Conservation (phyloP, 2,113 vertebrate genomes). For the Cebus imitator region DNA sequence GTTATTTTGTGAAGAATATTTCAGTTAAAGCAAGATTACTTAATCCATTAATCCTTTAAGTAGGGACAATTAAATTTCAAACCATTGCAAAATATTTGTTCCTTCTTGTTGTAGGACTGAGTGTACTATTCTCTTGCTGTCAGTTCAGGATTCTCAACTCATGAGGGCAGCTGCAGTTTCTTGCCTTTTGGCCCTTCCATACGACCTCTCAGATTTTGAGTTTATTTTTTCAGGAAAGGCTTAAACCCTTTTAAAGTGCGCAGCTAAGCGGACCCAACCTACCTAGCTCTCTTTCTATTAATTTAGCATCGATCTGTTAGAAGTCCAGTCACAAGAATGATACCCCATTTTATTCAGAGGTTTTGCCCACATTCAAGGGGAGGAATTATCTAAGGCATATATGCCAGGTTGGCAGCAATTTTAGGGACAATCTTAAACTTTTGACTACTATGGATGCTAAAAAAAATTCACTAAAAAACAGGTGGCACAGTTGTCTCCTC, state of each 20-base stretch:
- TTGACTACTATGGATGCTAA: not conserved
- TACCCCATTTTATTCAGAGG: not conserved
- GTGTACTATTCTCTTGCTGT: not conserved
- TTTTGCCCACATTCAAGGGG: not conserved
- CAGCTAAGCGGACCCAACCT: rapidly evolving
- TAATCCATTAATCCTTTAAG: not conserved
- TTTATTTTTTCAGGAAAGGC: not conserved
- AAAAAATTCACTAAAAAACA: not conserved
- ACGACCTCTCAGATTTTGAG: not conserved
- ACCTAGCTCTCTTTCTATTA: not conserved
- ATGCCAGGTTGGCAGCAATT: not conserved
- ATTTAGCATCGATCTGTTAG: not conserved
- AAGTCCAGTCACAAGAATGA: not conserved
- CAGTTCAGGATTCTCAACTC: not conserved
- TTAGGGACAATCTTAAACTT: not conserved
- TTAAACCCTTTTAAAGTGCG: not conserved
- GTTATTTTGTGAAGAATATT: not conserved
- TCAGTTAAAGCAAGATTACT: not conserved
- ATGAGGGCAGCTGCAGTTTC: not conserved
- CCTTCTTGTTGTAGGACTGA: not conserved
- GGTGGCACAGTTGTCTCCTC: not conserved
- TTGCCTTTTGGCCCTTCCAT: not conserved
- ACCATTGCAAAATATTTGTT: not conserved
- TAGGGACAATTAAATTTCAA: not conserved
- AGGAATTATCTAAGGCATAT: not conserved